Percentiles rank a stretch among this genome's conserved stretches.
Evolutionary conservation across 2,888 invertebrate genomes (phyloP).

Genomic region (Punctoribates punctum): DNA sequence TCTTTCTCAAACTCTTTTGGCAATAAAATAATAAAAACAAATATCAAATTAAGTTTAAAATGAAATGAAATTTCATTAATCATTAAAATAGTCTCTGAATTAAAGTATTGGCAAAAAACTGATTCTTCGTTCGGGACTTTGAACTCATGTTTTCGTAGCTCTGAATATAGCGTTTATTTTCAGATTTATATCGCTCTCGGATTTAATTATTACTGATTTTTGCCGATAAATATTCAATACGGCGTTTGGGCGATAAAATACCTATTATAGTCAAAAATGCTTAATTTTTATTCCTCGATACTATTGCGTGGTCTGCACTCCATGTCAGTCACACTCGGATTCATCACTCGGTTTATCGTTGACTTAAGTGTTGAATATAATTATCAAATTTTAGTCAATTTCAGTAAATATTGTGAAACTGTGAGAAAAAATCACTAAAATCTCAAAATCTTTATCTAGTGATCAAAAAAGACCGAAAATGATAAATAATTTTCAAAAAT

Average conservation of each 20-base stretch:
- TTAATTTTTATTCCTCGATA: too few relatives aligned
- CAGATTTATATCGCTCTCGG: too few relatives aligned
- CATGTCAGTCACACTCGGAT: constrained; percentile 8
- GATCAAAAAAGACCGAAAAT: constrained; percentile 1
- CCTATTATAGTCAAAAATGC: too few relatives aligned
- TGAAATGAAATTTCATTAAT: constrained; percentile 11
- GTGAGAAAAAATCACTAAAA: neutral
- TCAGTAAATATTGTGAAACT: neutral
- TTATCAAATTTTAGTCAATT: too few relatives aligned
- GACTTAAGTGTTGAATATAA: neutral
- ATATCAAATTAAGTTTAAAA: neutral
- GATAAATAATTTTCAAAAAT: neutral
- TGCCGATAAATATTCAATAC: too few relatives aligned
- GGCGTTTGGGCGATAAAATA: too few relatives aligned
- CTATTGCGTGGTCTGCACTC: neutral
- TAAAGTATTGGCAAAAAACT: neutral
- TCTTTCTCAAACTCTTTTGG: neutral
- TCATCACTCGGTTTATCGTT: neutral
- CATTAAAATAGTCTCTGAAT: neutral
- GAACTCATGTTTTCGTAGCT: neutral
- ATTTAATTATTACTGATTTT: too few relatives aligned
- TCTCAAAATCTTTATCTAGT: neutral
- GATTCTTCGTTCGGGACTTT: neutral
- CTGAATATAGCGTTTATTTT: too few relatives aligned
- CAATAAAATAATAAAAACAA: neutral